Percentiles rank a stretch among this genome's conserved stretches.
Conservation (phyloP, 2,888 invertebrate genomes). For the Eilema caniola region DNA sequence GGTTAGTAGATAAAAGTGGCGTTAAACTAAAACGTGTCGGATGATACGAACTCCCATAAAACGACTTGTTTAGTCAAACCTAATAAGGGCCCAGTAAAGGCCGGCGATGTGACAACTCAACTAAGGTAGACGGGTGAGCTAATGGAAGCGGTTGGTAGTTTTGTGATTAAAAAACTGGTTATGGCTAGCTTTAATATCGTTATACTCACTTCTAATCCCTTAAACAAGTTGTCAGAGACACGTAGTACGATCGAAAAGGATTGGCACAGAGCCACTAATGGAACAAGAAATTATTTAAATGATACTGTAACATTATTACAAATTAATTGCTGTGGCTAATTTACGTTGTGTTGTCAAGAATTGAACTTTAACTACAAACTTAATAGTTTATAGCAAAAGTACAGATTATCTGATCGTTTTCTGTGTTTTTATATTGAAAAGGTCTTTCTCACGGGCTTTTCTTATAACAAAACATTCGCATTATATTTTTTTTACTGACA, state of each 20-base stretch:
- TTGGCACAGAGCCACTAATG: not conserved
- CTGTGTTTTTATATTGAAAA: not conserved
- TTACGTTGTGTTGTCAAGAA: not conserved
- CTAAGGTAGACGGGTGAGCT: conserved; percentile 30
- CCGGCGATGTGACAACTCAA: conserved; percentile 35
- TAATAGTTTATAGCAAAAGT: not conserved
- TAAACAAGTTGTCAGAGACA: not conserved
- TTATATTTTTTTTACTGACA: no score
- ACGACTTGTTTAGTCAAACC: no score
- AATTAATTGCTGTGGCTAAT: not conserved
- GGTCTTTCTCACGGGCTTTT: not conserved
- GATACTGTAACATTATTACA: not conserved
- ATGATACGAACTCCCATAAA: no score
- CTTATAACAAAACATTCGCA: no score
- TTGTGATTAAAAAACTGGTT: conserved; percentile 27
- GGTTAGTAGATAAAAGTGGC: no score
- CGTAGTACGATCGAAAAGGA: not conserved
- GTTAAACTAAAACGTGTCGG: no score
- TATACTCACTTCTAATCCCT: not conserved
- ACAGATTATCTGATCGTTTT: no score
- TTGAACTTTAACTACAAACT: not conserved
- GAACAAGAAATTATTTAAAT: not conserved
- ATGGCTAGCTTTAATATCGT: not conserved
- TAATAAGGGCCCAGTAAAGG: not conserved
- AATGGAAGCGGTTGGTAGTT: conserved; percentile 29